These are phyloP conservation scores for Agriopis aurantiaria DNA, from an alignment of 2,888 invertebrate species.

Conservation along the genomic window DNA sequence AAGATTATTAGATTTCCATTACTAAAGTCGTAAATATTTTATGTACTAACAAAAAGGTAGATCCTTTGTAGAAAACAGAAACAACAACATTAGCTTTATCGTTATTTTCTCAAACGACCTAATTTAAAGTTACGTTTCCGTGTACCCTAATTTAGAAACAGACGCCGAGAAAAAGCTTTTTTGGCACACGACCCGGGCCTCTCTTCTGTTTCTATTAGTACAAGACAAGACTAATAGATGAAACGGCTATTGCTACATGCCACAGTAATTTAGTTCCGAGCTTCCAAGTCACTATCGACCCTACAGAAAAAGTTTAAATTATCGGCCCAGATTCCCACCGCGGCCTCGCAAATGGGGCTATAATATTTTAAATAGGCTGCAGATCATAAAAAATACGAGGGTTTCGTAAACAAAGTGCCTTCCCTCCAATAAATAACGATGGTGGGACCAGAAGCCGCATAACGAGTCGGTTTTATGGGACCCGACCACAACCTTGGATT, in stretches of 20 bases:
- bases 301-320: constrained; percentile 43
- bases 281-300: constrained; percentile 40
- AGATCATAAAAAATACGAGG: constrained; percentile 65
- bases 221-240: constrained; percentile 41
- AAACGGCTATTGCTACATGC: constrained; percentile 43
- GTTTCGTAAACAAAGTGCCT: constrained; percentile 63
- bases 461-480: constrained; percentile 51
- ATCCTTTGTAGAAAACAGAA: constrained; percentile 5
- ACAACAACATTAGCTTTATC: constrained; percentile 1
- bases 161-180: constrained; percentile 27
- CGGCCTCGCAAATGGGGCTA: constrained; percentile 51
- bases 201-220: constrained; percentile 31
- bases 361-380: constrained; percentile 61
- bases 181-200: constrained; percentile 21
- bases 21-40: not conserved
- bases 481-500: constrained; percentile 45
- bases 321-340: constrained; percentile 47
- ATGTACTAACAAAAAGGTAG: not conserved
- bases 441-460: constrained; percentile 50
- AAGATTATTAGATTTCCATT: too few relatives aligned
- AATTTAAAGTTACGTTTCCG: constrained; percentile 31
- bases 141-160: constrained; percentile 32
- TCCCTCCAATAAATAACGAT: constrained; percentile 62
- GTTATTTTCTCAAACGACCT: constrained; percentile 14
- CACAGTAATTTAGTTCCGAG: constrained; percentile 36